Conservation (phyloP, 2,888 invertebrate species). For the Cynaeus angustus region DNA sequence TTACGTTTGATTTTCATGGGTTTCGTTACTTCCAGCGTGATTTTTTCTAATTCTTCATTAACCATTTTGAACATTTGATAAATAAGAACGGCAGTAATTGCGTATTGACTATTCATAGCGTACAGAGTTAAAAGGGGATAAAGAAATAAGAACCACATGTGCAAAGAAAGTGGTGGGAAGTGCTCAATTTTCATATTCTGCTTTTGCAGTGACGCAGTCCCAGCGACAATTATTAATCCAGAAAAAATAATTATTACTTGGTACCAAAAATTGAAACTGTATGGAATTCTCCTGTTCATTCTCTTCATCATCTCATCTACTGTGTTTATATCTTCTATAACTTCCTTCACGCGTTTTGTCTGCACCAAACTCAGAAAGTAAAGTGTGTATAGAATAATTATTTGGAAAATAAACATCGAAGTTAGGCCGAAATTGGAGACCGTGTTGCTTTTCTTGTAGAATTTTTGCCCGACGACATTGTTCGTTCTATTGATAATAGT, state of each 20-base stretch:
- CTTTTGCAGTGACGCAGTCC: slow-evolving; percentile 30
- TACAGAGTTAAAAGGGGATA: slow-evolving; percentile 26
- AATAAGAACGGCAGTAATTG: slow-evolving; percentile 33
- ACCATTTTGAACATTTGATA: slow-evolving; percentile 37
- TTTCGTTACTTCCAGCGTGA: not conserved
- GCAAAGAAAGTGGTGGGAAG: slow-evolving; percentile 29
- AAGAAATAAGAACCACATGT: slow-evolving; percentile 37
- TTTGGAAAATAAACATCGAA: slow-evolving; percentile 21
- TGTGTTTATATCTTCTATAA: slow-evolving; percentile 24
- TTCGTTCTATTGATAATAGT: slow-evolving; percentile 22
- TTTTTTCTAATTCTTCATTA: slow-evolving; percentile 22
- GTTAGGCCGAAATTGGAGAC: slow-evolving; percentile 45
- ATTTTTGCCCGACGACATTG: slow-evolving; percentile 35
- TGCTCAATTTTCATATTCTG: slow-evolving; percentile 37
- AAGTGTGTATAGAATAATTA: slow-evolving; percentile 30
- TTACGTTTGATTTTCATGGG: not conserved
- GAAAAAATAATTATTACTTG: slow-evolving; percentile 29
- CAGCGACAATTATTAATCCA: slow-evolving; percentile 14
- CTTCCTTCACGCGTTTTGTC: slow-evolving; percentile 17
- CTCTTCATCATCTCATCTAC: slow-evolving; percentile 34
- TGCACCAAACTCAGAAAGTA: slow-evolving; percentile 26
- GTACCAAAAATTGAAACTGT: slow-evolving; percentile 16
- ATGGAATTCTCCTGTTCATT: slow-evolving; percentile 28
- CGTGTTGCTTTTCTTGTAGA: slow-evolving; percentile 33
- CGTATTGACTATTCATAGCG: slow-evolving; percentile 23